Percentiles rank a stretch among this genome's conserved stretches.
Evolutionary conservation across 2,888 invertebrate species (phyloP).

Genomic region (Myopa tessellatipennis): DNA sequence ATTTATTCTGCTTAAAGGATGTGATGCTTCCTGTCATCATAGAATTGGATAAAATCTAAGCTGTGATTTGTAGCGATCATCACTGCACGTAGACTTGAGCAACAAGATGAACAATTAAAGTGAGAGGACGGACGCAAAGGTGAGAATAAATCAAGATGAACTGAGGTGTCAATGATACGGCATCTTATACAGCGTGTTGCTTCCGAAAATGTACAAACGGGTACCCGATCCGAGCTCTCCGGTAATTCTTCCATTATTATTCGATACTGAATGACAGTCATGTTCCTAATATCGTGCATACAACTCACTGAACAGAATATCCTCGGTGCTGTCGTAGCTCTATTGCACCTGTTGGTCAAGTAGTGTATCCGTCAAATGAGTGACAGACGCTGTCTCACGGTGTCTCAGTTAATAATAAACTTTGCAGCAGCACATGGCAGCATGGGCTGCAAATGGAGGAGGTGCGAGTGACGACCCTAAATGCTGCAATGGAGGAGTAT

Average conservation of each 20-base stretch:
- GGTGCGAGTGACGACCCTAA: too few relatives aligned
- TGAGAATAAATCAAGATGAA: too few relatives aligned
- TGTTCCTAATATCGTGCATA: too few relatives aligned
- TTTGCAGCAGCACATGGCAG: conserved; percentile 22
- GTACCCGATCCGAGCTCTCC: too few relatives aligned
- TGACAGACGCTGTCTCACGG: conserved; percentile 24
- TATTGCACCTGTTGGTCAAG: conserved; percentile 15
- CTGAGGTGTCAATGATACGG: too few relatives aligned
- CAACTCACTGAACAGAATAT: not conserved
- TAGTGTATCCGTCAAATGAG: conserved; percentile 19
- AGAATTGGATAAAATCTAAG: not conserved
- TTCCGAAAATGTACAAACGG: too few relatives aligned
- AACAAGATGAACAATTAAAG: not conserved
- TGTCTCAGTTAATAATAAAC: conserved; percentile 31
- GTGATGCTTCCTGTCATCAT: not conserved
- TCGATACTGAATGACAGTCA: too few relatives aligned
- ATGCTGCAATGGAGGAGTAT: not conserved
- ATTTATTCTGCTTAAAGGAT: not conserved
- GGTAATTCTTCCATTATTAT: too few relatives aligned
- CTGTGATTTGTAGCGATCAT: not conserved
- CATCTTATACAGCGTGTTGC: too few relatives aligned
- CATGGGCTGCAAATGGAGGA: not conserved
- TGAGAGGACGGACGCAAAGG: not conserved
- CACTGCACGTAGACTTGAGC: not conserved
- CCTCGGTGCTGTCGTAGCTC: conserved; percentile 16